Percentiles rank a stretch among this genome's conserved stretches.
Conservation (phyloP, 1,140 invertebrate genomes). For the Ptiloglossa arizonensis region DNA sequence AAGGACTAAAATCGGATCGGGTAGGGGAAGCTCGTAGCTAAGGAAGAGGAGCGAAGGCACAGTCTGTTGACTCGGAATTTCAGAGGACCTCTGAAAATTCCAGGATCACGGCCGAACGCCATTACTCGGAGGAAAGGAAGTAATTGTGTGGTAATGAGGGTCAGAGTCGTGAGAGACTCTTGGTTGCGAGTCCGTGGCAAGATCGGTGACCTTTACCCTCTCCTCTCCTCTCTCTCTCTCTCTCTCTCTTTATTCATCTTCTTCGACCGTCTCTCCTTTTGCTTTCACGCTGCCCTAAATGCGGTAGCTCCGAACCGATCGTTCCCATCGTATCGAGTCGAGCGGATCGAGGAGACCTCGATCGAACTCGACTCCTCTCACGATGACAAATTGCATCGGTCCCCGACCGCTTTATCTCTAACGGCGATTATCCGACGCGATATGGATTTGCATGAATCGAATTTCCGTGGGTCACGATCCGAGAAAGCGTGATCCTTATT, state of each 20-base stretch:
- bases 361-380: background rate
- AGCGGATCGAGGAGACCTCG: background rate
- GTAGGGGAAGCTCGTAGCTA: background rate
- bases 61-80: background rate
- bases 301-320: background rate
- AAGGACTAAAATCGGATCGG: background rate
- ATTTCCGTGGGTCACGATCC: background rate
- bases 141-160: constrained; percentile 55
- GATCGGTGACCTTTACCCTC: constrained; percentile 41
- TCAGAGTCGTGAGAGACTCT: constrained; percentile 54
- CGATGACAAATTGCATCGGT: background rate
- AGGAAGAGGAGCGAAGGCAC: background rate
- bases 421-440: too few species aligned
- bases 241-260: too few species aligned
- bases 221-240: constrained; percentile 16
- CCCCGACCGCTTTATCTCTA: background rate
- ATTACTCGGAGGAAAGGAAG: constrained; percentile 50
- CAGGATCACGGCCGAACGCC: constrained; percentile 30
- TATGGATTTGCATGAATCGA: background rate
- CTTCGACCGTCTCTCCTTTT: constrained; percentile 12
- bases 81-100: constrained; percentile 14
- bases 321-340: background rate
- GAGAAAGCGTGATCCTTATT: background rate
- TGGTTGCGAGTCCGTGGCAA: constrained; percentile 39
- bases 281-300: background rate